These are phyloP conservation scores for Neodon shergylaensis DNA, from an alignment of 2,113 vertebrate genomes.

Conservation along the genomic window DNA sequence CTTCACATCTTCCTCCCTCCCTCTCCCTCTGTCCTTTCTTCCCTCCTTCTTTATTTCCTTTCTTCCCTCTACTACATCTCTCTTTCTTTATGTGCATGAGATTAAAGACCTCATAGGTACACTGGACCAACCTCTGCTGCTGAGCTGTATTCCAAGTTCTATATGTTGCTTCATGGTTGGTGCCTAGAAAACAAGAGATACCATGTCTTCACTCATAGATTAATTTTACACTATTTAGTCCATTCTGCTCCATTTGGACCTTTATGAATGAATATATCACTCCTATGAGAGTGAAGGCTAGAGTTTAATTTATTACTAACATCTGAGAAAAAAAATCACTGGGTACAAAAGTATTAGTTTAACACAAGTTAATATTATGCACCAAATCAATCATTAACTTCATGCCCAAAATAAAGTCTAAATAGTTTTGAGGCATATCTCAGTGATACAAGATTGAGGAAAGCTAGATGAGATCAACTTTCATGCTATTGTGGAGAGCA, in stretches of 20 bases:
- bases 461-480: background rate
- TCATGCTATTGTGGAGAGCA: background rate
- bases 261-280: conserved; percentile 18
- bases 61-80: no score
- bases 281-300: background rate
- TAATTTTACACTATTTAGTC: background rate
- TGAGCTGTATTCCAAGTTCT: background rate
- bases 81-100: background rate
- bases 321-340: conserved; percentile 13
- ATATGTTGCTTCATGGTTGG: background rate
- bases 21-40: background rate
- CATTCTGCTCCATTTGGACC: background rate
- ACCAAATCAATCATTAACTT: conserved; percentile 27
- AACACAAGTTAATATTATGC: background rate
- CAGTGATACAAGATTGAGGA: conserved; percentile 16
- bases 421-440: background rate
- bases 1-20: background rate
- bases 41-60: fast-evolving
- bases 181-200: background rate
- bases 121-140: background rate
- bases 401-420: conserved; percentile 13
- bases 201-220: background rate
- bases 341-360: conserved; percentile 26
- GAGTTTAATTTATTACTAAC: conserved; percentile 2
- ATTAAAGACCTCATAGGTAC: background rate